Evolutionary conservation across 2,113 vertebrate genomes (phyloP).

Genomic region (Orthonyx spaldingii): DNA sequence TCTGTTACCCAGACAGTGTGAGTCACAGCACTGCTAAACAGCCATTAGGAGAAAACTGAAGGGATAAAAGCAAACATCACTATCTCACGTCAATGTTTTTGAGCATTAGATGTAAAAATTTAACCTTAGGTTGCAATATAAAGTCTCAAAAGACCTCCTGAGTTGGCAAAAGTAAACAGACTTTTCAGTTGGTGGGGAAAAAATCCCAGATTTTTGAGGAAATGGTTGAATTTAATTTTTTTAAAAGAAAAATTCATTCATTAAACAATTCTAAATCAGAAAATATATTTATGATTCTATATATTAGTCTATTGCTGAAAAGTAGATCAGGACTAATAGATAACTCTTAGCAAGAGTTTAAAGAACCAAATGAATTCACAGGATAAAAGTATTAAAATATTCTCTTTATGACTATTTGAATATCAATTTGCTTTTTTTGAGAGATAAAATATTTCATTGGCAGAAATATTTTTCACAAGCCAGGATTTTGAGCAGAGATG

Average conservation of each 20-base stretch:
- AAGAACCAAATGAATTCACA: background rate
- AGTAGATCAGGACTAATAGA: background rate
- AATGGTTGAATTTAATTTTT: background rate
- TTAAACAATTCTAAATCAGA: background rate
- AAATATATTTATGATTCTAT: background rate
- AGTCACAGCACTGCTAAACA: background rate
- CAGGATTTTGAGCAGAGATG: background rate
- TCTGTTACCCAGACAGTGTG: background rate
- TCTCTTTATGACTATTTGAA: background rate
- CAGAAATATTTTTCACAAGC: background rate
- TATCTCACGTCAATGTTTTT: background rate
- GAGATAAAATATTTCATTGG: background rate
- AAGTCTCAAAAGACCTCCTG: background rate
- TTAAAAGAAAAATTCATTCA: background rate
- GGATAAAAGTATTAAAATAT: background rate
- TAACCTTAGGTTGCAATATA: background rate
- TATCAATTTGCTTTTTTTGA: background rate
- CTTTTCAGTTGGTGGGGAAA: accelerated
- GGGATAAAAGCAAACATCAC: background rate
- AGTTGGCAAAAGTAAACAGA: background rate
- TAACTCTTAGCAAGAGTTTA: background rate
- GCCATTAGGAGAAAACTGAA: background rate
- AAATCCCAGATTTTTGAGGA: background rate
- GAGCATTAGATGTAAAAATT: background rate
- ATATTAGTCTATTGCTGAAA: background rate